Conservation (phyloP, 2,113 vertebrate genomes). For the Gymnarchus niloticus region DNA sequence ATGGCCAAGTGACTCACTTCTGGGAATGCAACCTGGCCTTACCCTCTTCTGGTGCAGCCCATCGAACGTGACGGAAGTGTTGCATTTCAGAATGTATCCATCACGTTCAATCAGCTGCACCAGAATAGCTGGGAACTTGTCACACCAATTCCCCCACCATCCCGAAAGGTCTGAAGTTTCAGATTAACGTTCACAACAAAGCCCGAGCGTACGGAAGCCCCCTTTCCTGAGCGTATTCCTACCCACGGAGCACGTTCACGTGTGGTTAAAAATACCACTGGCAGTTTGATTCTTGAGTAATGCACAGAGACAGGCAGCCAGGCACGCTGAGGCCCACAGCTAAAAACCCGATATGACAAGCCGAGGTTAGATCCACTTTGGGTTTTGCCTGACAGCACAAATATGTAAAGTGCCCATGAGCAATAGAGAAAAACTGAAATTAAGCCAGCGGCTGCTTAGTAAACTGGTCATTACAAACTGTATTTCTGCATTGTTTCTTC, state of each 20-base stretch:
- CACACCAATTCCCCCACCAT: background rate
- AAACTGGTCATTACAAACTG: slow-evolving; percentile 59
- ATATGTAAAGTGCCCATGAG: slow-evolving; percentile 27
- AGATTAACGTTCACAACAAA: background rate
- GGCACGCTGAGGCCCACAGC: background rate
- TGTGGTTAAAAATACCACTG: slow-evolving; percentile 7
- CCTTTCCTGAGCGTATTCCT: background rate
- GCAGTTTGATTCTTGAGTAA: background rate
- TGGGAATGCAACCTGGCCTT: background rate
- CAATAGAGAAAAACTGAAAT: slow-evolving; percentile 49
- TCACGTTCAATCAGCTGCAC: background rate
- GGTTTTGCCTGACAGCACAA: slow-evolving; percentile 10
- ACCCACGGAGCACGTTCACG: background rate
- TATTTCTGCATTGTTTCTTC: slow-evolving; percentile 47
- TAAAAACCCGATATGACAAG: background rate
- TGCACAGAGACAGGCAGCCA: background rate
- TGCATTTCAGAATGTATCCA: background rate
- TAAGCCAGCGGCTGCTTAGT: slow-evolving; percentile 63
- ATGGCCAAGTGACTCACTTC: background rate
- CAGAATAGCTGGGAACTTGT: background rate
- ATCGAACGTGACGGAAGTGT: background rate
- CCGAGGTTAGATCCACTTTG: background rate
- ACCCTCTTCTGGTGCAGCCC: slow-evolving; percentile 1
- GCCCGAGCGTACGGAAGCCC: too few species aligned
- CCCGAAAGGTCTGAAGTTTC: background rate